Evolutionary conservation across 2,113 vertebrate species (phyloP).

Genomic region (Calidris pugnax): DNA sequence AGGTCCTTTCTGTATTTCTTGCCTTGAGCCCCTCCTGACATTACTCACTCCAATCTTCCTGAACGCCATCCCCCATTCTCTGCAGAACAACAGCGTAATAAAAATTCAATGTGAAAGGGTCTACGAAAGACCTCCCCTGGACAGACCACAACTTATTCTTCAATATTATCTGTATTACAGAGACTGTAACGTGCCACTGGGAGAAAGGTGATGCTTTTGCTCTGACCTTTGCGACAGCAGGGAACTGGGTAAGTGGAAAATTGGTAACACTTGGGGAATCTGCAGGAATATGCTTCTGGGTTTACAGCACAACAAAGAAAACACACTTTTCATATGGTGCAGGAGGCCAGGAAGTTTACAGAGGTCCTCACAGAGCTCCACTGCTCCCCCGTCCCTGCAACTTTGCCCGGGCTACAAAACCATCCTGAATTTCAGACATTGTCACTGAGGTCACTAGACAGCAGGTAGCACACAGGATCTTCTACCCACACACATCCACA

Average conservation of each 20-base stretch:
- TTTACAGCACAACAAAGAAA: neutral
- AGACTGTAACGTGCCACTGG: neutral
- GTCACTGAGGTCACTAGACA: neutral
- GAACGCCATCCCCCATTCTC: neutral
- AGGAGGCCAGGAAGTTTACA: neutral
- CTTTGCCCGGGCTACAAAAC: neutral
- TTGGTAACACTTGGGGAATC: neutral
- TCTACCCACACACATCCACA: neutral
- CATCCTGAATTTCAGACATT: neutral
- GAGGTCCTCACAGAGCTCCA: neutral
- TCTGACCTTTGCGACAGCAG: neutral
- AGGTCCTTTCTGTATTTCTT: neutral
- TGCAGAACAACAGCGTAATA: neutral
- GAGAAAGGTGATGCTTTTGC: neutral
- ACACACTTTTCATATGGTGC: neutral
- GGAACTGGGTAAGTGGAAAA: neutral
- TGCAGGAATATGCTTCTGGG: neutral
- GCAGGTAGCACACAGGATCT: neutral
- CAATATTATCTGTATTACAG: neutral
- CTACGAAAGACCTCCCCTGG: neutral
- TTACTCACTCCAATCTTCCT: neutral
- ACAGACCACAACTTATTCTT: neutral
- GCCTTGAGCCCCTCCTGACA: neutral
- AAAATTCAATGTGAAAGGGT: neutral
- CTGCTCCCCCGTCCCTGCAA: neutral